Percentiles rank a stretch among this genome's conserved stretches.
Conservation (phyloP, 2,797 vertebrate species). For the Acanthurus leucopareius region DNA sequence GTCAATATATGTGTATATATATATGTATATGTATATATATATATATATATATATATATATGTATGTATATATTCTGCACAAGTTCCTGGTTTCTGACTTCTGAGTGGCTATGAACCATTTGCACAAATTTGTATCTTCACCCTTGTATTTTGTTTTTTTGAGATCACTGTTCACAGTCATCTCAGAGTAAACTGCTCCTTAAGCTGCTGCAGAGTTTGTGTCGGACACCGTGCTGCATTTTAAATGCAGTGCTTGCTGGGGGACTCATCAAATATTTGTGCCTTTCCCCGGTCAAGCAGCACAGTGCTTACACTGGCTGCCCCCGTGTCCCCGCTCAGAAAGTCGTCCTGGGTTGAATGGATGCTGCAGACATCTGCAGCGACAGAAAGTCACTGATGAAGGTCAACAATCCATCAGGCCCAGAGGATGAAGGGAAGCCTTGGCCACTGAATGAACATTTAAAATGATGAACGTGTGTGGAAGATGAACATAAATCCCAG, state of each 20-base stretch:
- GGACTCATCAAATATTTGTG: constrained; percentile 86
- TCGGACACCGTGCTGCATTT: constrained; percentile 79
- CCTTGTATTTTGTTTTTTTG: constrained; percentile 34
- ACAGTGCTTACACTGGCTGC: constrained; percentile 63
- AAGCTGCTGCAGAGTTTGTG: constrained; percentile 63
- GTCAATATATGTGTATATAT: neutral
- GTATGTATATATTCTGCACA: no score
- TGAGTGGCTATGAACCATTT: constrained; percentile 44
- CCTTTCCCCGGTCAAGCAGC: constrained; percentile 72
- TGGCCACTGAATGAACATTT: constrained; percentile 48
- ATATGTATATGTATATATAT: neutral
- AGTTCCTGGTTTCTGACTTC: neutral
- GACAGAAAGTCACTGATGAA: constrained; percentile 78
- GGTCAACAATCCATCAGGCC: constrained; percentile 71
- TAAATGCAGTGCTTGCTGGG: constrained; percentile 75
- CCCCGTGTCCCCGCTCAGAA: constrained; percentile 50
- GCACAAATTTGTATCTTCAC: constrained; percentile 3
- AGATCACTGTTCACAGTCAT: constrained; percentile 60
- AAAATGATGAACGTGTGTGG: constrained; percentile 54
- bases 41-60: neutral
- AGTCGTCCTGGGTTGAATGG: constrained; percentile 51
- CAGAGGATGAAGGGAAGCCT: constrained; percentile 39
- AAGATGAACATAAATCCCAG: constrained; percentile 60
- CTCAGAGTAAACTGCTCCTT: constrained; percentile 60
- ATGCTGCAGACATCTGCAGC: constrained; percentile 67